Conservation (phyloP, 2,113 vertebrate genomes). For the Hippocampus barbouri region DNA sequence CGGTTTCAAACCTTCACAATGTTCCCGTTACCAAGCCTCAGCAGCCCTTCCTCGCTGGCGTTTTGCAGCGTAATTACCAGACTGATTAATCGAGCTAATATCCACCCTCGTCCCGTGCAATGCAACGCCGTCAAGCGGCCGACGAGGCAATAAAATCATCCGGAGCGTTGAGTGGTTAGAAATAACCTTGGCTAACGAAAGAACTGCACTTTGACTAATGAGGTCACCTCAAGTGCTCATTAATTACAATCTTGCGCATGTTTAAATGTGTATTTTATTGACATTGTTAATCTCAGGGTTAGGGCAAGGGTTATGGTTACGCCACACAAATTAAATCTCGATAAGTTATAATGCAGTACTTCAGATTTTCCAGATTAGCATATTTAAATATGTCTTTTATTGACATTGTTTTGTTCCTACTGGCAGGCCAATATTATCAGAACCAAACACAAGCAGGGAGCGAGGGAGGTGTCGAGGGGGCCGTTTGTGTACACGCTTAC, state of each 20-base stretch:
- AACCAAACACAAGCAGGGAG: constrained; percentile 7
- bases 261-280: not conserved
- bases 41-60: not conserved
- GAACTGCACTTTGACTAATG: constrained; percentile 62
- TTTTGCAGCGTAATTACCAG: constrained; percentile 14
- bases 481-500: constrained; percentile 41
- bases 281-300: not conserved
- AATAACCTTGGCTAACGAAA: constrained; percentile 65
- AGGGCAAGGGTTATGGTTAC: constrained; percentile 12
- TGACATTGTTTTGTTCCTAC: not conserved
- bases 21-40: not conserved
- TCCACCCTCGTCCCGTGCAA: not conserved
- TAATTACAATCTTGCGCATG: constrained; percentile 44
- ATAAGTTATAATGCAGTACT: not conserved
- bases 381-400: not conserved
- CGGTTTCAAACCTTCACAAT: not conserved
- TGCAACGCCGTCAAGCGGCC: constrained; percentile 13
- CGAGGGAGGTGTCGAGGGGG: constrained; percentile 39
- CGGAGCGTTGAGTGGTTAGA: constrained; percentile 46
- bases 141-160: constrained; percentile 36
- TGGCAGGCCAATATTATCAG: not conserved
- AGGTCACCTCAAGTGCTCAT: constrained; percentile 62
- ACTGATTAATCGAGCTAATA: constrained; percentile 28
- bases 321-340: not conserved
- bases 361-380: not conserved